A percentile compares a stretch with the other conserved stretches of the same genome.
Evolutionary conservation across 2,797 vertebrate species (phyloP).

Genomic region (Hoplostethus atlanticus): DNA sequence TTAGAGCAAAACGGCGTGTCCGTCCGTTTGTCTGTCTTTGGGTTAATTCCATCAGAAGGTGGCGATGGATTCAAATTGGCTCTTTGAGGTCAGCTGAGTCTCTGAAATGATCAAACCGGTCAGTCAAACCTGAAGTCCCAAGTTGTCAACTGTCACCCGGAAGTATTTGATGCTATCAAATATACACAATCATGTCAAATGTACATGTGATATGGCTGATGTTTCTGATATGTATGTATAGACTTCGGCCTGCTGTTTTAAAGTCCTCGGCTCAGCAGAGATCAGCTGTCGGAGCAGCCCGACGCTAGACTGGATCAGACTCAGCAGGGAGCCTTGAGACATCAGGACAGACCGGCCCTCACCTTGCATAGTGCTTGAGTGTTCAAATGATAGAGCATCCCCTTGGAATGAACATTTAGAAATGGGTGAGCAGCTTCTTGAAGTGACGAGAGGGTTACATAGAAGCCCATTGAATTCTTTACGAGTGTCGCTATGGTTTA

Average conservation of each 20-base stretch:
- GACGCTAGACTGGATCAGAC: conserved; percentile 9
- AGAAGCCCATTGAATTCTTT: background rate
- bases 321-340: conserved; percentile 35
- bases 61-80: conserved; percentile 16
- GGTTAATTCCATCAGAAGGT: conserved; percentile 36
- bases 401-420: conserved; percentile 37
- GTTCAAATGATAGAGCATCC: conserved; percentile 46
- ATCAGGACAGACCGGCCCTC: conserved; percentile 39
- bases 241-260: conserved; percentile 31
- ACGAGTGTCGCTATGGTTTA: background rate
- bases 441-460: conserved; percentile 5
- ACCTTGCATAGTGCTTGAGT: conserved; percentile 73
- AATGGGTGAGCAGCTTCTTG: conserved; percentile 20
- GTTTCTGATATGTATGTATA: conserved; percentile 71
- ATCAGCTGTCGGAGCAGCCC: background rate
- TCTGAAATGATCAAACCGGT: background rate
- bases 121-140: background rate
- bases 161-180: conserved; percentile 19
- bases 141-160: background rate
- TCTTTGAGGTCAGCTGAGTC: conserved; percentile 7
- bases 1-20: background rate
- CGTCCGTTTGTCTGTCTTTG: conserved; percentile 51
- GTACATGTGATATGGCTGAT: conserved; percentile 56
- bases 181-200: conserved; percentile 25
- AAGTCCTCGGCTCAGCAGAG: conserved; percentile 40